Percentiles rank a stretch among this genome's conserved stretches.
These are phyloP conservation scores for Knipowitschia caucasica DNA, from an alignment of 2,797 vertebrate species.

Conservation along the genomic window DNA sequence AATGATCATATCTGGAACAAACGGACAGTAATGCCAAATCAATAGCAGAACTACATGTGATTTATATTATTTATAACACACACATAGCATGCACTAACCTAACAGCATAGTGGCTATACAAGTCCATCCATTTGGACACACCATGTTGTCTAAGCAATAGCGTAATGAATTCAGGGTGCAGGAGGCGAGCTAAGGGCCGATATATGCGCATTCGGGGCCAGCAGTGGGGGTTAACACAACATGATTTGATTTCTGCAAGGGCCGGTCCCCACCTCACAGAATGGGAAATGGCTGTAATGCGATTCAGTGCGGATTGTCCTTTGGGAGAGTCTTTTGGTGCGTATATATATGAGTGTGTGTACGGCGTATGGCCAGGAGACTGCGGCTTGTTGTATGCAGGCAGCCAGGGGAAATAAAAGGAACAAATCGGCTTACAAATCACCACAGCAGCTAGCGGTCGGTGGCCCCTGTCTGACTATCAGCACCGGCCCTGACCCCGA, in stretches of 20 bases:
- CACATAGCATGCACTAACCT: constrained; percentile 36
- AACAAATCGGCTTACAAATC: constrained; percentile 79
- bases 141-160: constrained; percentile 57
- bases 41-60: constrained; percentile 38
- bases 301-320: constrained; percentile 75
- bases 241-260: constrained; percentile 78
- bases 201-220: constrained; percentile 49
- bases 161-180: constrained; percentile 73
- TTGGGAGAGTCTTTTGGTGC: constrained; percentile 65
- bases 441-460: constrained; percentile 53
- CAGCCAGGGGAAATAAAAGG: constrained; percentile 74
- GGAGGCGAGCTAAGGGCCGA: constrained; percentile 36
- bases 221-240: constrained; percentile 75
- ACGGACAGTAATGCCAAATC: constrained; percentile 37
- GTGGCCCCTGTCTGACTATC: constrained; percentile 63
- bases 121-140: constrained; percentile 10
- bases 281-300: constrained; percentile 77
- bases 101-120: constrained; percentile 31
- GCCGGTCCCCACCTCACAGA: constrained; percentile 69
- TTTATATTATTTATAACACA: constrained; percentile 54
- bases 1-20: constrained; percentile 25
- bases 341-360: constrained; percentile 30
- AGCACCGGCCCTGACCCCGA: constrained; percentile 63
- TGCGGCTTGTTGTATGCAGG: constrained; percentile 58
- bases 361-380: constrained; percentile 49